phyloP scores from a whole-genome alignment of 1,140 invertebrate species.

The Caenorhabditis tropicalis region DNA sequence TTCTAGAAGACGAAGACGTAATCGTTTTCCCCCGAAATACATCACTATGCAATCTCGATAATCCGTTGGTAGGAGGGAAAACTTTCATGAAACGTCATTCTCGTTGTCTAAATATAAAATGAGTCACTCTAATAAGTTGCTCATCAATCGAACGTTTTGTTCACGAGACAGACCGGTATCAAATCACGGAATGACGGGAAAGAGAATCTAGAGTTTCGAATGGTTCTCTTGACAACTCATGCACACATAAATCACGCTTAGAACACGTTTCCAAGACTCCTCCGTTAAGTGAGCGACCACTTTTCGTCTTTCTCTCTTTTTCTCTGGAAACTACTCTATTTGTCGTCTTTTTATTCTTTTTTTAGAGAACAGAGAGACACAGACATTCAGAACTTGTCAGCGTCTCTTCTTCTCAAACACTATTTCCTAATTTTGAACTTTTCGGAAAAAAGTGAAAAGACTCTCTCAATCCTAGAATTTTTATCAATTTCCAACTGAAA shows the following conservation, averaged over 20 bases:
- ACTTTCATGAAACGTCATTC: background rate
- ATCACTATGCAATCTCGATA: background rate
- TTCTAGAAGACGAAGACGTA: background rate
- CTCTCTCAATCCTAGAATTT: background rate
- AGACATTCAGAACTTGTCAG: background rate
- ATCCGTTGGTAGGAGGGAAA: background rate
- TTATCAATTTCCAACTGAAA: background rate
- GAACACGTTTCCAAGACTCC: constrained; percentile 27
- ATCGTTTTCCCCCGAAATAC: background rate
- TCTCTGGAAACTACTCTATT: constrained; percentile 21
- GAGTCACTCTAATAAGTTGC: background rate
- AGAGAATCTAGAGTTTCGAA: background rate
- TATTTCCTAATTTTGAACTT: background rate
- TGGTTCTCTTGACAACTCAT: background rate
- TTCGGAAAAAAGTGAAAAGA: background rate
- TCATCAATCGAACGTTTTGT: background rate
- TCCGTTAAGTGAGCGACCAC: background rate
- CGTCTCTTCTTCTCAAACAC: background rate
- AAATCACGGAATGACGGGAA: constrained; percentile 35
- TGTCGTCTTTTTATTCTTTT: background rate
- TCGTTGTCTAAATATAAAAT: background rate
- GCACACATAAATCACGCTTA: constrained; percentile 29
- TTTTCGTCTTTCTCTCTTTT: background rate
- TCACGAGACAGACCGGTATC: background rate
- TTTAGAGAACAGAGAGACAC: background rate